Conservation (phyloP, 2,797 vertebrate species). For the Rhinella marina region DNA sequence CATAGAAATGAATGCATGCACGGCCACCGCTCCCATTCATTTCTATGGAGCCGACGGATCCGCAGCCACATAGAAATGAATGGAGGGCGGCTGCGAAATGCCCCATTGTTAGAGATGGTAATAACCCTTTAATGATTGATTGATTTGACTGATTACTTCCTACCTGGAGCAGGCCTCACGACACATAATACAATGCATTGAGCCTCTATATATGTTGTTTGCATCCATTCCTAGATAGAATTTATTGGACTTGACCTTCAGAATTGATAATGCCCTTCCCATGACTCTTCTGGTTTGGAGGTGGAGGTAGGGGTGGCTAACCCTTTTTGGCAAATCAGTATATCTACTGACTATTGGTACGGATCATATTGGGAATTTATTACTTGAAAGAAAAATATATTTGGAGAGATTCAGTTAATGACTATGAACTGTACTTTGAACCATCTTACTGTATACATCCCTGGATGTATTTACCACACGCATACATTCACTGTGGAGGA, state of each 20-base stretch:
- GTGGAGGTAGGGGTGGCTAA: not conserved
- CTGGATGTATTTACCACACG: conserved; percentile 8
- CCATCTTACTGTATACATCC: not conserved
- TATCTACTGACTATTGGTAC: not conserved
- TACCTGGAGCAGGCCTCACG: too few relatives aligned
- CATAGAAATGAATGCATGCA: too few relatives aligned
- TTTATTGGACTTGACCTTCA: not conserved
- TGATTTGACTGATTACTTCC: too few relatives aligned
- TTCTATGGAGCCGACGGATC: too few relatives aligned
- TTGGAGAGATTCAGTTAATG: not conserved
- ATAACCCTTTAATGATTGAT: too few relatives aligned
- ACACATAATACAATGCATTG: not conserved
- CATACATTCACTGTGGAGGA: not conserved
- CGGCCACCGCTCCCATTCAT: too few relatives aligned
- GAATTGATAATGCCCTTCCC: not conserved
- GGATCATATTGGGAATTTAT: not conserved
- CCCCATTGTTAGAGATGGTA: too few relatives aligned
- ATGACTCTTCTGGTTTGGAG: too few relatives aligned
- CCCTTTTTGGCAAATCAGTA: not conserved
- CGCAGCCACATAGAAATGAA: too few relatives aligned
- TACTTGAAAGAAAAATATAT: not conserved
- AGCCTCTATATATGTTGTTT: not conserved
- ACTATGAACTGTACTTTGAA: not conserved
- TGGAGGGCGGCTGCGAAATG: too few relatives aligned
- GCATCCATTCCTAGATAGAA: not conserved